Percentiles rank a stretch among this genome's conserved stretches.
These are phyloP conservation scores for Apotomis capreana DNA, from an alignment of 2,888 invertebrate species.

Conservation along the genomic window DNA sequence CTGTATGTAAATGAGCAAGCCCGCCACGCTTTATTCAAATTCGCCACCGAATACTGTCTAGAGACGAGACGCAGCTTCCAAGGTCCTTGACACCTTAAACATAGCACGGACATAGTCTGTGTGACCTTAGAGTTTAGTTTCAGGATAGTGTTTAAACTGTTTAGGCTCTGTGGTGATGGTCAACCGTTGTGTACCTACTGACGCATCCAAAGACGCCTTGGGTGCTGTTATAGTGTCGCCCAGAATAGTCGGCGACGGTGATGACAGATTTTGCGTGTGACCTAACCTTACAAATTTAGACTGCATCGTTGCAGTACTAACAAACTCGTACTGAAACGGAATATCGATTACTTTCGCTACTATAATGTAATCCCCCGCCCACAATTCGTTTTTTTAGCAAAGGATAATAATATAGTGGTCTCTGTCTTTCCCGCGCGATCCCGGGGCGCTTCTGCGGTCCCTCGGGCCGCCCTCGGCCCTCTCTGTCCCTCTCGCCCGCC, in stretches of 20 bases:
- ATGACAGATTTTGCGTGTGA: conserved; percentile 52
- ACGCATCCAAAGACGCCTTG: conserved; percentile 29
- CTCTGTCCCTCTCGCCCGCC: conserved; percentile 63
- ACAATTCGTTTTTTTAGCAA: conserved; percentile 81
- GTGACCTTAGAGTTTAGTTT: background rate
- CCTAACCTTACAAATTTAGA: conserved; percentile 76
- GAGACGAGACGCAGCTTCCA: conserved; percentile 13
- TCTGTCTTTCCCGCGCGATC: conserved; percentile 66
- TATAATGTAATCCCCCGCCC: conserved; percentile 85
- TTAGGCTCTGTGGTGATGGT: background rate
- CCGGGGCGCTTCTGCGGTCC: conserved; percentile 63
- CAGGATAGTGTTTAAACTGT: background rate
- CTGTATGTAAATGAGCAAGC: conserved; percentile 40
- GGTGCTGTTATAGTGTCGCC: background rate
- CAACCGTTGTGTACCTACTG: background rate
- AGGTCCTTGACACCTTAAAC: conserved; percentile 37
- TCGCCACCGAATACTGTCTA: conserved; percentile 27
- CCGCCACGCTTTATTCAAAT: conserved; percentile 41
- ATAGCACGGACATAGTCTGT: background rate
- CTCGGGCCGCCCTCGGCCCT: conserved; percentile 57
- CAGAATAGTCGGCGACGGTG: background rate
- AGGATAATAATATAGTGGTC: conserved; percentile 79
- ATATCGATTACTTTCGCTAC: conserved; percentile 85
- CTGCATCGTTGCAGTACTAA: conserved; percentile 80
- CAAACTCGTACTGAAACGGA: conserved; percentile 83